Conservation (phyloP, 1,140 invertebrate genomes). For the Papilio polytes region DNA sequence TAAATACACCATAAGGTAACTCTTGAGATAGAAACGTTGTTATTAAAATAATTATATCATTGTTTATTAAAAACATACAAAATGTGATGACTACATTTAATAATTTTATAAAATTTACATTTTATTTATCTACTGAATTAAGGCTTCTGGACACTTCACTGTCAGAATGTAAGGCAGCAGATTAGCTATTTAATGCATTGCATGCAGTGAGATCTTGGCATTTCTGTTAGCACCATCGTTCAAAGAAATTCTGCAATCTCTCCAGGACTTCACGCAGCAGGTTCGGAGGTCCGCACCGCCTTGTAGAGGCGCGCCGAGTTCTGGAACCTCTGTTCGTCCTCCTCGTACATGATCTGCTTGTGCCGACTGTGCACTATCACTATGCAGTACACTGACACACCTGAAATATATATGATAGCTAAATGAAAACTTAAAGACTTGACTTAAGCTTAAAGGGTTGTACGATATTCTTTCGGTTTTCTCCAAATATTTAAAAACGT, state of each 20-base stretch:
- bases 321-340: slow-evolving; percentile 60
- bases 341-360: slow-evolving; percentile 72
- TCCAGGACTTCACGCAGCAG: neutral
- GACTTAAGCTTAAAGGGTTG: too few species aligned
- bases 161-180: neutral
- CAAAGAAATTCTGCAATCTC: neutral
- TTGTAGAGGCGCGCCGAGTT: slow-evolving; percentile 64
- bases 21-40: neutral
- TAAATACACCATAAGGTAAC: neutral
- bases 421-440: too few species aligned
- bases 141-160: neutral
- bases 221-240: neutral
- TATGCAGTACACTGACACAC: slow-evolving; percentile 74
- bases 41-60: neutral
- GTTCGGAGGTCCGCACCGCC: slow-evolving; percentile 56
- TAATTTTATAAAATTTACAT: too few species aligned
- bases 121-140: neutral
- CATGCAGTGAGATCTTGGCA: neutral
- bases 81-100: neutral
- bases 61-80: neutral
- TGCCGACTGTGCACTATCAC: slow-evolving; percentile 73
- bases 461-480: too few species aligned
- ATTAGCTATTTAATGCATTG: neutral
- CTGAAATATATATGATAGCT: slow-evolving; percentile 50
- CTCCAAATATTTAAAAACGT: too few species aligned